Conservation (phyloP, 2,888 invertebrate genomes). For the Boloria euphrosyne region DNA sequence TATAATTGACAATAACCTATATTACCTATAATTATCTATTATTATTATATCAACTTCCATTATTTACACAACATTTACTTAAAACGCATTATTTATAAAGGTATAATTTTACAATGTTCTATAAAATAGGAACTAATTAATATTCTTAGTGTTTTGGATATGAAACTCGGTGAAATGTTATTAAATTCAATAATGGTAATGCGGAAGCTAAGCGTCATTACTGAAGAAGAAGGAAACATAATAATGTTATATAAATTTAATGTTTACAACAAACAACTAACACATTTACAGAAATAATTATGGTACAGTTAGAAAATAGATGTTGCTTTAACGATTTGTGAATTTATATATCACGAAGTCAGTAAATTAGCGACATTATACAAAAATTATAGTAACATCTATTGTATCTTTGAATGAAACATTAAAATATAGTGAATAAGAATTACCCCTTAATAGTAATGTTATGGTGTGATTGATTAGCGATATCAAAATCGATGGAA, state of each 20-base stretch:
- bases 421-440: not conserved
- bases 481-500: not conserved
- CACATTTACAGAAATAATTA: constrained; percentile 16
- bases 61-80: constrained; percentile 1
- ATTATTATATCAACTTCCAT: not conserved
- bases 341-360: not conserved
- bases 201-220: not conserved
- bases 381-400: not conserved
- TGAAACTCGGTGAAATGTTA: not conserved
- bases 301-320: constrained; percentile 9
- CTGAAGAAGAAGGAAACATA: constrained; percentile 18
- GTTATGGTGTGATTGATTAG: not conserved
- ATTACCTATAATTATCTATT: not conserved
- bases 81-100: no score
- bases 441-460: not conserved
- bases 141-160: constrained; percentile 2
- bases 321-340: not conserved
- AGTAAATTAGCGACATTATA: not conserved
- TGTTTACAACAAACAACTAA: constrained; percentile 5
- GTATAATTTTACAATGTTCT: no score
- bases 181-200: not conserved
- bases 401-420: not conserved
- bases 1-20: constrained; percentile 16
- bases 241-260: constrained; percentile 20
- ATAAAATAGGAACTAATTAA: constrained; percentile 7